Evolutionary conservation across 2,113 vertebrate genomes (phyloP).

Genomic region (Siniperca chuatsi): DNA sequence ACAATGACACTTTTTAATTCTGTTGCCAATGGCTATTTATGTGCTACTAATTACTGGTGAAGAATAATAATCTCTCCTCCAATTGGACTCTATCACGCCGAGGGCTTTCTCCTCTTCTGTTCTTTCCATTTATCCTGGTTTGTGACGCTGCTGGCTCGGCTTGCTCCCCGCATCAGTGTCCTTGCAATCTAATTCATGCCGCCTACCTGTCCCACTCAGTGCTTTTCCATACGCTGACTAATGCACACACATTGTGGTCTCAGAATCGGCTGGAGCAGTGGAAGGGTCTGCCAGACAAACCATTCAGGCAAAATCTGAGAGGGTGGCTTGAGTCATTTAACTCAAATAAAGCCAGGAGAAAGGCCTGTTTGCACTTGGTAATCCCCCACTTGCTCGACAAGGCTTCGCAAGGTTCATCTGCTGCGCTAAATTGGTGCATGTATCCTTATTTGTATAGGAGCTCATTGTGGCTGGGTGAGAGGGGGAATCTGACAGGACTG

Average conservation of each 20-base stretch:
- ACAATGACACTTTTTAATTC: conserved; percentile 76
- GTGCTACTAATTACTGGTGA: conserved; percentile 78
- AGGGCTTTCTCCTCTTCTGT: conserved; percentile 49
- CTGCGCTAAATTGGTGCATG: conserved; percentile 80
- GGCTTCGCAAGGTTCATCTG: conserved; percentile 81
- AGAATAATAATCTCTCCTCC: conserved; percentile 77
- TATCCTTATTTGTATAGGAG: conserved; percentile 83
- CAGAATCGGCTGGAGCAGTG: conserved; percentile 62
- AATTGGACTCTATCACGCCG: conserved; percentile 54
- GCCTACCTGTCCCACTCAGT: conserved; percentile 78
- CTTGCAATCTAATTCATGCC: conserved; percentile 74
- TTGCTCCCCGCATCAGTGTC: conserved; percentile 63
- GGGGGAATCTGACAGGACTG: conserved; percentile 73
- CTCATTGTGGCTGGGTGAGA: conserved; percentile 77
- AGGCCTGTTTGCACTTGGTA: conserved; percentile 83
- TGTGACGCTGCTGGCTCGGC: conserved; percentile 47
- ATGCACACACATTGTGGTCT: conserved; percentile 77
- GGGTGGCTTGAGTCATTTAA: conserved; percentile 81
- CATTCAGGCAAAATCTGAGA: conserved; percentile 79
- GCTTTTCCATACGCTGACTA: conserved; percentile 79
- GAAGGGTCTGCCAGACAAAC: conserved; percentile 70
- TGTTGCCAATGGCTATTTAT: conserved; percentile 80
- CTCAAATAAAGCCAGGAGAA: conserved; percentile 81
- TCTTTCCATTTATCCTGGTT: conserved; percentile 61
- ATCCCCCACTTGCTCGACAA: conserved; percentile 81